Percentiles rank a stretch among this genome's conserved stretches.
These are phyloP conservation scores for Alsophila aescularia DNA, from an alignment of 2,888 invertebrate species.

Conservation along the genomic window DNA sequence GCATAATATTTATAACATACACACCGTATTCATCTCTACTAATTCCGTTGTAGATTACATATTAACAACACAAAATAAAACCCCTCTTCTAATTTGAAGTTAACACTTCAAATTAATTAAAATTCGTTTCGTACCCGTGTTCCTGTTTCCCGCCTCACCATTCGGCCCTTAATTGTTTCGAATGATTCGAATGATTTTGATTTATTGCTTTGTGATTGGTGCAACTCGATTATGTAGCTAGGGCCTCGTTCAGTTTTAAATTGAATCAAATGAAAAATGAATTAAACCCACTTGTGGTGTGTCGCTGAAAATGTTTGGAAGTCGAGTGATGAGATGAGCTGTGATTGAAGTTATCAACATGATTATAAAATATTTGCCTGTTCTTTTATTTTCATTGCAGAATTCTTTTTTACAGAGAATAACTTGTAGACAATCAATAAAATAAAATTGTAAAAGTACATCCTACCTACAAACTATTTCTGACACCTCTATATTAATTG, in stretches of 20 bases:
- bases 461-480: no score
- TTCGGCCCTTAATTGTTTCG: constrained; percentile 75
- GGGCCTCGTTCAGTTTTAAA: constrained; percentile 67
- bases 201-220: constrained; percentile 82
- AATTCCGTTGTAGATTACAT: no score
- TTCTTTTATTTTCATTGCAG: neutral
- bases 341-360: neutral
- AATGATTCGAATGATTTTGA: constrained; percentile 80
- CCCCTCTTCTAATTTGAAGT: constrained; percentile 35
- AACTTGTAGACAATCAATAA: no score
- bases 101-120: constrained; percentile 46
- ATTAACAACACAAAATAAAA: neutral
- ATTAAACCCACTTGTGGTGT: constrained; percentile 61
- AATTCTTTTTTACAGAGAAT: neutral
- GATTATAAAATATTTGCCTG: neutral
- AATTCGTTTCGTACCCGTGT: constrained; percentile 31
- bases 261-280: constrained; percentile 80
- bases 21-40: no score
- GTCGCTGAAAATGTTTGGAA: constrained; percentile 20
- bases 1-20: no score
- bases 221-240: constrained; percentile 75
- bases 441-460: no score
- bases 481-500: no score
- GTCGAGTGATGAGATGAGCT: neutral
- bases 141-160: constrained; percentile 57